Evolutionary conservation across 2,113 vertebrate species (phyloP).

Genomic region (Epinephelus cyanopodus): DNA sequence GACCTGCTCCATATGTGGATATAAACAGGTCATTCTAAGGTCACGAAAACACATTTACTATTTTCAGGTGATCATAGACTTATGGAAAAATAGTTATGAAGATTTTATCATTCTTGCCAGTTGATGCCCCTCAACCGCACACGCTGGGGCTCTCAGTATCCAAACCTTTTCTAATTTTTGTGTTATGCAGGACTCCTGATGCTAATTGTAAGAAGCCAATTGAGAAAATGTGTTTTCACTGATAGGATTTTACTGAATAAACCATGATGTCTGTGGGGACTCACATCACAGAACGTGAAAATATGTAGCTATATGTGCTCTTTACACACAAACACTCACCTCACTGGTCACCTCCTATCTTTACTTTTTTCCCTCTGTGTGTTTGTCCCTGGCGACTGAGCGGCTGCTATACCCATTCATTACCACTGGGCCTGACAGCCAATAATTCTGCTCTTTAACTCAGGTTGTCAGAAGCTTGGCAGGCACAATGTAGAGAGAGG

Average conservation of each 20-base stretch:
- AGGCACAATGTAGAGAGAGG: conserved; percentile 39
- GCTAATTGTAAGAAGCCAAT: background rate
- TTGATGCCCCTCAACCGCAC: no score
- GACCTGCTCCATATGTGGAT: no score
- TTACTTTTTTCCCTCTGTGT: conserved; percentile 8
- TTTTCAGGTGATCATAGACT: no score
- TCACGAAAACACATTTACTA: no score
- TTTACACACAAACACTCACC: background rate
- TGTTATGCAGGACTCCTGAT: background rate
- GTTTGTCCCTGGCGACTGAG: conserved; percentile 52
- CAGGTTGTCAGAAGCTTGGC: conserved; percentile 64
- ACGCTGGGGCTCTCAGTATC: no score
- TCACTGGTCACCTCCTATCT: conserved; percentile 9
- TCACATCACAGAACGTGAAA: background rate
- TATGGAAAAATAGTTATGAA: no score
- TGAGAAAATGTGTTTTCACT: conserved; percentile 4
- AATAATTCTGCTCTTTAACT: conserved; percentile 61
- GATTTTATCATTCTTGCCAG: no score
- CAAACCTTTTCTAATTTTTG: no score
- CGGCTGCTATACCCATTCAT: conserved; percentile 63
- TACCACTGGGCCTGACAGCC: conserved; percentile 47
- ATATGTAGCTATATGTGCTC: background rate
- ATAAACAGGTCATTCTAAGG: no score
- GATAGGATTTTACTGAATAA: background rate
- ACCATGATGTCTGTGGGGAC: background rate